phyloP scores from a whole-genome alignment of 2,888 invertebrate species.

The Spodoptera picta region DNA sequence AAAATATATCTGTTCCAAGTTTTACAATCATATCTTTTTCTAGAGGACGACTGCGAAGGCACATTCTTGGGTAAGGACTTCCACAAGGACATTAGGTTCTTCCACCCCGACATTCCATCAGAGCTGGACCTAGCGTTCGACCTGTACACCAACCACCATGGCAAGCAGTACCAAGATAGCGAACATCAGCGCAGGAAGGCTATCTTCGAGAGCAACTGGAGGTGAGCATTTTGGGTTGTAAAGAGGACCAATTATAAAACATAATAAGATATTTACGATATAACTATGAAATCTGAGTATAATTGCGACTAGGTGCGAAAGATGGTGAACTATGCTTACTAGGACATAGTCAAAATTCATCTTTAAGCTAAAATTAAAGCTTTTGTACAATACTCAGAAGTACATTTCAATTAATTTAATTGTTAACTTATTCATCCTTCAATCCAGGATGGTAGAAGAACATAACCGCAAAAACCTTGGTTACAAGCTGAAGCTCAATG shows the following conservation, averaged over 20 bases:
- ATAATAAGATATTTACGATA: no score
- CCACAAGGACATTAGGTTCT: constrained; percentile 20
- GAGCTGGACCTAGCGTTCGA: constrained; percentile 40
- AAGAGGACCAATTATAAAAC: no score
- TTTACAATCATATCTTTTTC: background rate
- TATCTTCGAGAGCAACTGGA: constrained; percentile 68
- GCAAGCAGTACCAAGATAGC: constrained; percentile 55
- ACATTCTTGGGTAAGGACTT: constrained; percentile 15
- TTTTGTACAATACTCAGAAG: no score
- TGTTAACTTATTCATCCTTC: no score
- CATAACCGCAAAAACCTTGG: constrained; percentile 66
- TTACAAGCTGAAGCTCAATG: constrained; percentile 66
- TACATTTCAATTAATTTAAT: no score
- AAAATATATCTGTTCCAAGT: no score
- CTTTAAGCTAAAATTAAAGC: no score
- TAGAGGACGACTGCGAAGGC: constrained; percentile 6
- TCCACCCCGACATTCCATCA: constrained; percentile 33
- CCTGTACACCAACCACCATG: constrained; percentile 63
- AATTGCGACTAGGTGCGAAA: no score
- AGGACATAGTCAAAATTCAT: no score
- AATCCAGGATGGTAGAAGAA: constrained; percentile 58
- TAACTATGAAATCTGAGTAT: no score
- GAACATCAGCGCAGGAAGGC: constrained; percentile 63
- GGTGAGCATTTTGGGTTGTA: constrained; percentile 46
- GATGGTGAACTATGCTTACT: no score